phyloP scores from a whole-genome alignment of 2,797 vertebrate genomes.

The Ataeniobius toweri region DNA sequence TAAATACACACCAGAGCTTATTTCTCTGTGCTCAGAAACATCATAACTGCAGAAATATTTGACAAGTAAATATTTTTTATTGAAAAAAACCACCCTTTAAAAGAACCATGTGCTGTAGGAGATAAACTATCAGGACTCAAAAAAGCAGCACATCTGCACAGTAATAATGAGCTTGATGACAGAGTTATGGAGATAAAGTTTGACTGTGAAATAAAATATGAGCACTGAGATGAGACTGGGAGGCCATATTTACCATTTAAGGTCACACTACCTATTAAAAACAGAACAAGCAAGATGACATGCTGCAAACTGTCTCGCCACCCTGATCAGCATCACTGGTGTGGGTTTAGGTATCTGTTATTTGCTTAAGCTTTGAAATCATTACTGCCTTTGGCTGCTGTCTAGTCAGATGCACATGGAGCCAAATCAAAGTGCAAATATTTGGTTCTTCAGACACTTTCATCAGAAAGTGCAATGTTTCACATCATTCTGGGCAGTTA shows the following conservation, averaged over 20 bases:
- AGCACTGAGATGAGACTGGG: conserved; percentile 19
- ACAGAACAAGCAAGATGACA: not conserved
- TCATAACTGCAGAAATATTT: not conserved
- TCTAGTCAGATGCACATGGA: conserved; percentile 15
- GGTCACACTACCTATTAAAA: conserved; percentile 15
- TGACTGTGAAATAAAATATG: conserved; percentile 28
- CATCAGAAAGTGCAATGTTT: conserved; percentile 20
- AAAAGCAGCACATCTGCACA: conserved; percentile 32
- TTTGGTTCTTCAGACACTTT: not conserved
- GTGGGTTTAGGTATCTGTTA: conserved; percentile 2
- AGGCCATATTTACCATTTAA: conserved; percentile 45
- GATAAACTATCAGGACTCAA: conserved; percentile 4
- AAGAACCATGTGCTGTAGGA: not conserved
- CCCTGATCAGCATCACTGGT: conserved; percentile 19
- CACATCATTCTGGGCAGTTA: conserved; percentile 37
- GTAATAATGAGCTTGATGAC: conserved; percentile 12
- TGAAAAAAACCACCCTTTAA: not conserved
- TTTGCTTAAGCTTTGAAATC: conserved; percentile 4
- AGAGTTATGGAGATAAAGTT: conserved; percentile 16
- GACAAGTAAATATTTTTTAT: not conserved
- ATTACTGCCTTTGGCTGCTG: conserved; percentile 7
- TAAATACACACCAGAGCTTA: not conserved
- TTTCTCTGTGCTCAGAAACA: not conserved
- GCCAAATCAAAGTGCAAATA: conserved; percentile 29
- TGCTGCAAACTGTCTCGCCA: conserved; percentile 2